These are phyloP conservation scores for Pteromalus puparum DNA, from an alignment of 1,140 invertebrate genomes.

Conservation along the genomic window DNA sequence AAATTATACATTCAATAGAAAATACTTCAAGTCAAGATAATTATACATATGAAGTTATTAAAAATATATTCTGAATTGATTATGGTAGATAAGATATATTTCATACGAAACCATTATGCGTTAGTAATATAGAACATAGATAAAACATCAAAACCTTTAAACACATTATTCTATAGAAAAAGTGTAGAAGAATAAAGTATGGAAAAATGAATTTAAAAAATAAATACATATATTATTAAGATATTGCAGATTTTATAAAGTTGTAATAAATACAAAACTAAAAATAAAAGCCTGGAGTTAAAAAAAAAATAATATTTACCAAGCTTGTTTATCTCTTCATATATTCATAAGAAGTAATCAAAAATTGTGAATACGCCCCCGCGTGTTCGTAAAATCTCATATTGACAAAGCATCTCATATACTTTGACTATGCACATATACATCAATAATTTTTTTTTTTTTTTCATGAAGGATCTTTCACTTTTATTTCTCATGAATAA, in stretches of 20 bases:
- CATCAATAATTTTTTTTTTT: constrained; percentile 26
- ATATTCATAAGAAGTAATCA: constrained; percentile 4
- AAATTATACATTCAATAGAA: constrained; percentile 33
- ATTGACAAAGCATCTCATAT: constrained; percentile 19
- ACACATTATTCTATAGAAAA: constrained; percentile 36
- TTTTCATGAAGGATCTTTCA: constrained; percentile 39
- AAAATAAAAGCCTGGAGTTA: constrained; percentile 35
- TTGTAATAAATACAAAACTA: constrained; percentile 39
- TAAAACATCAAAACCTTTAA: constrained; percentile 25
- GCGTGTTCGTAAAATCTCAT: constrained; percentile 31
- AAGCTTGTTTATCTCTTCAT: not conserved
- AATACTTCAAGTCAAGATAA: constrained; percentile 33
- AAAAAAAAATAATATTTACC: constrained; percentile 3
- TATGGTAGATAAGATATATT: constrained; percentile 30
- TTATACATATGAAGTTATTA: constrained; percentile 30
- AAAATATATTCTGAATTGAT: constrained; percentile 23
- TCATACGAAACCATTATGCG: constrained; percentile 2
- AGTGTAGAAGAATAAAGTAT: constrained; percentile 44
- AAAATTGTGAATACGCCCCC: constrained; percentile 6
- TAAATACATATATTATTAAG: constrained; percentile 28
- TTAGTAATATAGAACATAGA: constrained; percentile 29
- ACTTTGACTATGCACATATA: constrained; percentile 38
- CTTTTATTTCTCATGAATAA: constrained; percentile 39
- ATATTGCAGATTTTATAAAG: constrained; percentile 37
- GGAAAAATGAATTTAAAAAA: constrained; percentile 27